phyloP scores from a whole-genome alignment of 2,797 vertebrate species.

The Dendrocincla tyrannina region DNA sequence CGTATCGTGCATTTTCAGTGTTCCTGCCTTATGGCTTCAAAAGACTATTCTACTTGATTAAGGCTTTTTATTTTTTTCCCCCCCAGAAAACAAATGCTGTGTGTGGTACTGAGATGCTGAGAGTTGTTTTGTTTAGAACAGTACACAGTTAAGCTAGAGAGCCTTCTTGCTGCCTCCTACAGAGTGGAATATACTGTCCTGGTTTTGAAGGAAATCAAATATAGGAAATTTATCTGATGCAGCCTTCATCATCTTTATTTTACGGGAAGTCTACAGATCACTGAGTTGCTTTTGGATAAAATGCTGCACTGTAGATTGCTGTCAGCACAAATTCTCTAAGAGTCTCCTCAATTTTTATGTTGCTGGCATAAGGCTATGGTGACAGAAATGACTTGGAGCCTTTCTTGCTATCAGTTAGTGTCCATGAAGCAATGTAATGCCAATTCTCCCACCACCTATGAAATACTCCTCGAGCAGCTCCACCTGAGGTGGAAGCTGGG shows the following conservation, averaged over 20 bases:
- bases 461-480: not conserved
- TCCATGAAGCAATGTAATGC: conserved; percentile 5
- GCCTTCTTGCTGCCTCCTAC: not conserved
- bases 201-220: conserved; percentile 45
- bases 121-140: not conserved
- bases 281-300: conserved; percentile 54
- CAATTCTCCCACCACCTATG: not conserved
- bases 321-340: conserved; percentile 50
- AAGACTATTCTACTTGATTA: not conserved
- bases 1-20: not conserved
- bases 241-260: conserved; percentile 59
- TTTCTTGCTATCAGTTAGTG: conserved; percentile 5
- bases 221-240: conserved; percentile 15
- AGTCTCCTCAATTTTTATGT: conserved; percentile 45
- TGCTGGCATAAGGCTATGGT: conserved; percentile 22
- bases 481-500: not conserved
- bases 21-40: conserved; percentile 32
- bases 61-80: not conserved
- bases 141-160: not conserved
- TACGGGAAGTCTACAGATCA: conserved; percentile 16
- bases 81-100: conserved; percentile 12
- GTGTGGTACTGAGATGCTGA: not conserved
- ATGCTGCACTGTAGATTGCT: conserved; percentile 26
- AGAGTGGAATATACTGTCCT: not conserved
- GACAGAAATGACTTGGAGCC: conserved; percentile 27